Evolutionary conservation across 1,140 invertebrate genomes (phyloP).

Genomic region (Cherax destructor): DNA sequence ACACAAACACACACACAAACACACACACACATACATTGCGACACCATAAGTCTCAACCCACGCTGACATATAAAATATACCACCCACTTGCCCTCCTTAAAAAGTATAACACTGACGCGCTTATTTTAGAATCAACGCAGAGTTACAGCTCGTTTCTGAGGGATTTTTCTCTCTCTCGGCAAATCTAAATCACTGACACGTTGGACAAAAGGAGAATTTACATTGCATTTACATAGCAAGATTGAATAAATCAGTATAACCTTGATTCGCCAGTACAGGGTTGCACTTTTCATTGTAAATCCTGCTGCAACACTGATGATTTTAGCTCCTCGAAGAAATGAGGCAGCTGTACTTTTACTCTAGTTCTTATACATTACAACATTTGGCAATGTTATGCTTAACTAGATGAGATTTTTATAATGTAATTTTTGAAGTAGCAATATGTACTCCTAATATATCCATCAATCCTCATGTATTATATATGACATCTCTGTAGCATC

Average conservation of each 20-base stretch:
- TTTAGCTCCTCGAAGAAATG: too few relatives aligned
- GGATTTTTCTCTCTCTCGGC: slow-evolving; percentile 1
- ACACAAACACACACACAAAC: slow-evolving; percentile 7
- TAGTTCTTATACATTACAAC: too few relatives aligned
- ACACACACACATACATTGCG: background rate
- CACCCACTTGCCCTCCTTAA: background rate
- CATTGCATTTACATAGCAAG: background rate
- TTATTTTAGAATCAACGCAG: background rate
- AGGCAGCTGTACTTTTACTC: too few relatives aligned
- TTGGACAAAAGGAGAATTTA: background rate
- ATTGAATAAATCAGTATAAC: background rate
- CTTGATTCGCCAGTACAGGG: background rate
- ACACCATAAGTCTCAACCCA: background rate
- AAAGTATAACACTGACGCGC: background rate
- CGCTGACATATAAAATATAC: background rate
- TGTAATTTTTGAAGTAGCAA: too few relatives aligned
- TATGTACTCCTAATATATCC: too few relatives aligned
- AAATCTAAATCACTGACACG: background rate
- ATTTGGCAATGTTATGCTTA: too few relatives aligned
- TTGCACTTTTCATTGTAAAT: background rate
- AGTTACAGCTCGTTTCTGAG: background rate
- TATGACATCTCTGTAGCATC: too few relatives aligned
- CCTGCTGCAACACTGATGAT: background rate
- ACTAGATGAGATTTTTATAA: too few relatives aligned
- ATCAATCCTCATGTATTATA: too few relatives aligned